Percentiles rank a stretch among this genome's conserved stretches.
These are phyloP conservation scores for Gouania willdenowi DNA, from an alignment of 2,797 vertebrate species.

Conservation along the genomic window DNA sequence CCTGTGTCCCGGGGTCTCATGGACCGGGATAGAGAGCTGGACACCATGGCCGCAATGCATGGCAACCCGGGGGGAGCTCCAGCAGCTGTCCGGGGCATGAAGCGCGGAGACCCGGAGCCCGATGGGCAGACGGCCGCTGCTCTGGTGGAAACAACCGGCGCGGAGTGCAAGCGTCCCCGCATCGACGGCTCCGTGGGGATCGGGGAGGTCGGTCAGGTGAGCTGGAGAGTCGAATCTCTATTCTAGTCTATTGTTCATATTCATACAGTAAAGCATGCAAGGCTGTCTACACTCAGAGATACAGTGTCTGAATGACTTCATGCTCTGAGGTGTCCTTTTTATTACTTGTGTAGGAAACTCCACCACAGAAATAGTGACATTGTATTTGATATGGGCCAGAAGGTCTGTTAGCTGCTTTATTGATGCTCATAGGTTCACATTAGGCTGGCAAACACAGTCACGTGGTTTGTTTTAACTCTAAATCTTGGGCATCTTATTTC, in stretches of 20 bases:
- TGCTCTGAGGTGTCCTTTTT: conserved; percentile 9
- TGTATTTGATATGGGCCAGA: background rate
- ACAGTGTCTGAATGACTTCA: conserved; percentile 8
- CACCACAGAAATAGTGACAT: conserved; percentile 9
- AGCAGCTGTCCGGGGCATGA: conserved; percentile 72
- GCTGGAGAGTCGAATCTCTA: conserved; percentile 10
- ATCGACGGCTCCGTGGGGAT: conserved; percentile 74
- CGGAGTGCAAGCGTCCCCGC: conserved; percentile 80
- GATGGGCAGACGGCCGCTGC: conserved; percentile 70
- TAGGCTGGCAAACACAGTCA: background rate
- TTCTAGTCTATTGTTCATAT: conserved; percentile 14
- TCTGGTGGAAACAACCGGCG: conserved; percentile 68
- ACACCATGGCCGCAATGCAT: conserved; percentile 70
- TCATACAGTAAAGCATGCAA: background rate
- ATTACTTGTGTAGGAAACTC: conserved; percentile 30
- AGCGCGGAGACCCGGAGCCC: conserved; percentile 80
- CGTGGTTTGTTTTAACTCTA: background rate
- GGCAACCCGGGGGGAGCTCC: conserved; percentile 59
- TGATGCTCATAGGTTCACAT: background rate
- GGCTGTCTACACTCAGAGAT: too few relatives aligned
- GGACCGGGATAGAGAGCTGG: conserved; percentile 80
- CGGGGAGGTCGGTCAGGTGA: conserved; percentile 76
- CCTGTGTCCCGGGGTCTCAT: conserved; percentile 79
- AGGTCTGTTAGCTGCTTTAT: background rate
- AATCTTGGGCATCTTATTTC: too few relatives aligned